A percentile compares a stretch with the other conserved stretches of the same genome.
Evolutionary conservation across 2,113 vertebrate genomes (phyloP).

Genomic region (Pampusana beccarii): DNA sequence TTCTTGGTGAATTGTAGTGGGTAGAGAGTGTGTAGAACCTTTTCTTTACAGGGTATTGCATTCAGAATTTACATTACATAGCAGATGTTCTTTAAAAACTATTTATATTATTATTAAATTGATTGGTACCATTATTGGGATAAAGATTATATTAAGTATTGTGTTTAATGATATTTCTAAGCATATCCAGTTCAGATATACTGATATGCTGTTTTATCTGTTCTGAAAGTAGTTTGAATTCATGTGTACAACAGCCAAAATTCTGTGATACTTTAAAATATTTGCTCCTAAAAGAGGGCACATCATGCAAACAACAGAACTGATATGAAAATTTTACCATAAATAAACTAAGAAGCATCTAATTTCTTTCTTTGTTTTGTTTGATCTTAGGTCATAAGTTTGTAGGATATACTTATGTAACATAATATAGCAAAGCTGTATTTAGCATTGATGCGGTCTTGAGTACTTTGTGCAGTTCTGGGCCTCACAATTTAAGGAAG

Average conservation of each 20-base stretch:
- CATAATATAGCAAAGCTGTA: background rate
- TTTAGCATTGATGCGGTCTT: background rate
- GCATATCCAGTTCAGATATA: background rate
- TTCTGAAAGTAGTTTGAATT: background rate
- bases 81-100: background rate
- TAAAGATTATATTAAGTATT: background rate
- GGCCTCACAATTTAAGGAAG: background rate
- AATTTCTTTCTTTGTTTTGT: background rate
- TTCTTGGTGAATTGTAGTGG: background rate
- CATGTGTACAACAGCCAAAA: background rate
- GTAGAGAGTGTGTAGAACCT: background rate
- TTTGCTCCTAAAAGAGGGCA: background rate
- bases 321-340: background rate
- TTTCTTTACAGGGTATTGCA: background rate
- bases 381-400: background rate
- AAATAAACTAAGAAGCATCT: background rate
- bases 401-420: background rate
- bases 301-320: background rate
- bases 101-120: background rate
- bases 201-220: background rate
- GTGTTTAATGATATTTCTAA: background rate
- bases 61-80: background rate
- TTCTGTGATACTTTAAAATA: background rate
- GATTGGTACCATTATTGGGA: background rate
- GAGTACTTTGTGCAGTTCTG: background rate